phyloP scores from a whole-genome alignment of 2,888 invertebrate genomes.

The Ernsta delagoae region DNA sequence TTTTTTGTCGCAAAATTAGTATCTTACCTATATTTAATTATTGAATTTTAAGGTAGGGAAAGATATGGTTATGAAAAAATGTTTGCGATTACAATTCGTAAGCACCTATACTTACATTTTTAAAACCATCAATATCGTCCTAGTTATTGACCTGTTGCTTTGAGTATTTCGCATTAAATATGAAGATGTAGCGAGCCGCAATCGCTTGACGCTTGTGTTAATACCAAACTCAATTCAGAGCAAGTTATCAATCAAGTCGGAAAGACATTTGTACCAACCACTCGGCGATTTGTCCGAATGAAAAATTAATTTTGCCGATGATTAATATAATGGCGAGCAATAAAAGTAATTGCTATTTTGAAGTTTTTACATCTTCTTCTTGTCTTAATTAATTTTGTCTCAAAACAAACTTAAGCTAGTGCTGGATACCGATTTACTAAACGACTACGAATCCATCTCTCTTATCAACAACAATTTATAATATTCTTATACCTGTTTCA shows the following conservation, averaged over 20 bases:
- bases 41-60: too few relatives aligned
- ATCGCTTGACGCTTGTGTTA: constrained; percentile 9
- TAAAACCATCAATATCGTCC: too few relatives aligned
- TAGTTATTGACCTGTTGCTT: too few relatives aligned
- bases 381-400: constrained; percentile 77
- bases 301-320: constrained; percentile 84
- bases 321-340: constrained; percentile 82
- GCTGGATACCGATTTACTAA: constrained; percentile 16
- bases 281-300: constrained; percentile 82
- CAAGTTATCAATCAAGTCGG: constrained; percentile 72
- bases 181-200: neutral
- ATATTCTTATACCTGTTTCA: too few relatives aligned
- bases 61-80: too few relatives aligned
- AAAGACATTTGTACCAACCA: constrained; percentile 75
- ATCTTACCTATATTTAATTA: too few relatives aligned
- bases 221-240: constrained; percentile 53
- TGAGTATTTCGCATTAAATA: too few relatives aligned
- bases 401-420: constrained; percentile 28
- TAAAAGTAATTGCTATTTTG: constrained; percentile 83
- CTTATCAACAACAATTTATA: too few relatives aligned
- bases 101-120: too few relatives aligned
- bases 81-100: too few relatives aligned
- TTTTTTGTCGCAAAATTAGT: too few relatives aligned
- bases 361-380: constrained; percentile 83
- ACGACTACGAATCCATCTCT: constrained; percentile 19